phyloP scores from a whole-genome alignment of 2,113 vertebrate genomes.

The Chamaetylas fuelleborni region DNA sequence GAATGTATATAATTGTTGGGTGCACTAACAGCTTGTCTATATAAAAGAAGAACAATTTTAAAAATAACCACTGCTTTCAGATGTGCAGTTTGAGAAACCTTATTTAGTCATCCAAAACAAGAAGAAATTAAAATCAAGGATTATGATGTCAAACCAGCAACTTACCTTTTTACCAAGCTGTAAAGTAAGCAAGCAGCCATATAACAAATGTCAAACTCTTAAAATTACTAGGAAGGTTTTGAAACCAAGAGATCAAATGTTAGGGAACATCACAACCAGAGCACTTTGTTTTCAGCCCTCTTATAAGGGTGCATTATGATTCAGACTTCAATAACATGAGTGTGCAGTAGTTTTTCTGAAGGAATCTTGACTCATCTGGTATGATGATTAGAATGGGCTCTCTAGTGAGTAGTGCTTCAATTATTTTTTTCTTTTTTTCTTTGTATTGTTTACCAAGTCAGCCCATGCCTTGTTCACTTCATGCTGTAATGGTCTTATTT shows the following conservation, averaged over 20 bases:
- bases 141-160: not conserved
- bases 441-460: not conserved
- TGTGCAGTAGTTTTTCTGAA: not conserved
- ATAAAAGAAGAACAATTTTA: conserved; percentile 2
- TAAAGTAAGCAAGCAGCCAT: not conserved
- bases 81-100: not conserved
- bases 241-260: not conserved
- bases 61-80: conserved; percentile 24
- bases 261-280: not conserved
- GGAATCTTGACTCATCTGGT: not conserved
- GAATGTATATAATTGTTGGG: conserved; percentile 33
- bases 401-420: not conserved
- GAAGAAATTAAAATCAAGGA: not conserved
- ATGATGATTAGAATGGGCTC: not conserved
- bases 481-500: not conserved
- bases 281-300: not conserved
- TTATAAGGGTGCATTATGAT: not conserved
- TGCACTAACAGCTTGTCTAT: conserved; percentile 7
- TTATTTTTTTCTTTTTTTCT: not conserved
- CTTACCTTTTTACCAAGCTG: not conserved
- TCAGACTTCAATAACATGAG: not conserved
- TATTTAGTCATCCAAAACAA: not conserved
- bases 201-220: not conserved
- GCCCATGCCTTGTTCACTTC: not conserved
- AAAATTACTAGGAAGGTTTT: not conserved